Conservation (phyloP, 2,797 vertebrate species). For the Lagocephalus sceleratus region DNA sequence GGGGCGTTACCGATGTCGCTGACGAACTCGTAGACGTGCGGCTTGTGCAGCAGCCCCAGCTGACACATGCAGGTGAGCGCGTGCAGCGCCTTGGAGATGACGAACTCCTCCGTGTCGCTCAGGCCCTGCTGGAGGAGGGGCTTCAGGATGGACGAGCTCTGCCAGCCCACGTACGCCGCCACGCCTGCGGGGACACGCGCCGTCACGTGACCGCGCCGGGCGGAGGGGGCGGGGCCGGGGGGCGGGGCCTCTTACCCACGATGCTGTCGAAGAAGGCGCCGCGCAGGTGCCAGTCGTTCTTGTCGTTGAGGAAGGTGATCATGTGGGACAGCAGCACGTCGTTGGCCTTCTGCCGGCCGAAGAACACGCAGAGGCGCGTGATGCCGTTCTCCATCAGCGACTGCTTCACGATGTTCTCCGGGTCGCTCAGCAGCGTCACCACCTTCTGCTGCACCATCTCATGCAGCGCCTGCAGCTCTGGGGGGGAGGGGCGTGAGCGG, state of each 20-base stretch:
- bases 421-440: conserved; percentile 96
- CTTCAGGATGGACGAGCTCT: conserved; percentile 96
- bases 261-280: conserved; percentile 99
- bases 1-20: conserved; percentile 92
- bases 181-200: conserved; percentile 78
- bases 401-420: conserved; percentile 97
- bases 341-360: conserved; percentile 96
- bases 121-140: conserved; percentile 95
- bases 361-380: conserved; percentile 96
- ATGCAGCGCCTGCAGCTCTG: conserved; percentile 95
- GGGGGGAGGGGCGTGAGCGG: rapidly evolving
- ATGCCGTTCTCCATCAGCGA: conserved; percentile 98
- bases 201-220: background rate
- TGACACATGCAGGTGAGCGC: conserved; percentile 97
- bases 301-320: conserved; percentile 99
- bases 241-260: conserved; percentile 79
- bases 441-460: conserved; percentile 99
- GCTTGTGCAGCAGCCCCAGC: conserved; percentile 93
- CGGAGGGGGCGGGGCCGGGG: too few relatives aligned
- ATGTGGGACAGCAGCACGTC: conserved; percentile 96
- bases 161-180: conserved; percentile 97
- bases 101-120: conserved; percentile 96
- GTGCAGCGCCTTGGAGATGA: conserved; percentile 95
- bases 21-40: conserved; percentile 96
- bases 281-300: conserved; percentile 97